Base-by-base conservation (phyloP, 2,797 vertebrate species). In the Aselliscus stoliczkanus region DNA sequence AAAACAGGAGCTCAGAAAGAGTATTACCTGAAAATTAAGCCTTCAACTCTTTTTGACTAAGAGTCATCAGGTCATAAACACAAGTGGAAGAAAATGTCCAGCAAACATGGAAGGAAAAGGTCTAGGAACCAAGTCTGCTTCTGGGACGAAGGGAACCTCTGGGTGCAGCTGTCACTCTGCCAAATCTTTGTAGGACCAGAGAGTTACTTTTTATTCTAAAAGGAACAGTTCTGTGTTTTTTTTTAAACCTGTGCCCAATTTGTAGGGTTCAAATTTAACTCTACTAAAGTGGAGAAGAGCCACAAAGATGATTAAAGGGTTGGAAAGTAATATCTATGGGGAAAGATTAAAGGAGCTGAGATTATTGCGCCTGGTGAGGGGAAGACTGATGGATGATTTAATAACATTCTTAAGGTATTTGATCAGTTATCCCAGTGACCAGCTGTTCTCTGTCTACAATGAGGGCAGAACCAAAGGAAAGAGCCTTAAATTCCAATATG, bases 401-500 rank as follows among this genome's bases (percentile, higher is more conserved):
- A 95, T 86, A 91, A 94, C 96, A 97, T 97, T 97, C 97, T 97
- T 96, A 85, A 95, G 27, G 89, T 92, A 96, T 97, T 95, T 96
- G 79, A 94, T 96, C 90, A 96, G 96, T 94, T 96, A 96, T 94
- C 95, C 93, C 95, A 81, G 37, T 93, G 87, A 93, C 91, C 91
- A 97, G 95, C 96, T 97, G 97, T 96, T 97, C 95, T 96, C 65
- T 94, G 89, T 88, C 82, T 83, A 91, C 54, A 88, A 82, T 58
- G 70, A 94, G 70, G 73, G 86, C 44, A 94, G 44, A 81, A 97
- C 83, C 82, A 94, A 94, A 94, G 76, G 80, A 95, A 97, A 96
- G 10, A 77, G 89, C 42, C 93, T 96, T 94, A 84, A 91, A 92
- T 91, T 95, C 79, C 80, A 96, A 75, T 90, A 94, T 77, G 91